Percentiles rank a stretch among this genome's conserved stretches.
phyloP scores from a whole-genome alignment of 2,797 vertebrate genomes.

The Sternotherus odoratus region DNA sequence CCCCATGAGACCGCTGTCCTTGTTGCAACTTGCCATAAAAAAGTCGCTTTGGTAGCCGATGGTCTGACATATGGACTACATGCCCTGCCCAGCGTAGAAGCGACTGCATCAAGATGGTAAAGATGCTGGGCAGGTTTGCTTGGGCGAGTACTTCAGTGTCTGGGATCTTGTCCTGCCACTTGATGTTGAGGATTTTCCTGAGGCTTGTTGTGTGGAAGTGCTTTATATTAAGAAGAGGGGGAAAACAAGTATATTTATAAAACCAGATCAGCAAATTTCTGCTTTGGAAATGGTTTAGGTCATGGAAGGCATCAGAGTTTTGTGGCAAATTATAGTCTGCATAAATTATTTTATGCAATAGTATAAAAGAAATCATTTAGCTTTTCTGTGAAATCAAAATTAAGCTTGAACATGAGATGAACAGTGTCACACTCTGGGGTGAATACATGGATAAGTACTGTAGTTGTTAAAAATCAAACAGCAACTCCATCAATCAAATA shows the following conservation, averaged over 20 bases:
- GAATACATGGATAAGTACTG: not conserved
- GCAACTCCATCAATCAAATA: slow-evolving; percentile 64
- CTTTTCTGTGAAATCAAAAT: not conserved
- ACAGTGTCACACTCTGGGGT: slow-evolving; percentile 61
- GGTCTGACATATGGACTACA: too few relatives aligned
- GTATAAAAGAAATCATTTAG: not conserved
- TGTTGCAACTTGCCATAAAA: too few relatives aligned
- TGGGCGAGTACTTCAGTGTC: too few relatives aligned
- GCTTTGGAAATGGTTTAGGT: not conserved
- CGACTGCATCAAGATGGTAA: too few relatives aligned
- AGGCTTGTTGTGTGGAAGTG: too few relatives aligned
- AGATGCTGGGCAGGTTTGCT: too few relatives aligned
- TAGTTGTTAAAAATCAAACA: slow-evolving; percentile 54
- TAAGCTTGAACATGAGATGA: slow-evolving; percentile 34
- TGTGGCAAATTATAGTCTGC: not conserved
- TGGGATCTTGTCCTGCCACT: too few relatives aligned
- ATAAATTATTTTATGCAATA: not conserved
- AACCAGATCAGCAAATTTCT: not conserved
- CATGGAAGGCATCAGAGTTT: not conserved
- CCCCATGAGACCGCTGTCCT: too few relatives aligned
- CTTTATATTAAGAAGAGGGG: not conserved
- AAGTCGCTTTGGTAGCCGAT: too few relatives aligned
- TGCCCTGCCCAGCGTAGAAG: too few relatives aligned
- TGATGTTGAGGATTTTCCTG: too few relatives aligned
- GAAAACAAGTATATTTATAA: not conserved